These are phyloP conservation scores for Oxycera nigricornis DNA, from an alignment of 2,888 invertebrate species.

Conservation along the genomic window DNA sequence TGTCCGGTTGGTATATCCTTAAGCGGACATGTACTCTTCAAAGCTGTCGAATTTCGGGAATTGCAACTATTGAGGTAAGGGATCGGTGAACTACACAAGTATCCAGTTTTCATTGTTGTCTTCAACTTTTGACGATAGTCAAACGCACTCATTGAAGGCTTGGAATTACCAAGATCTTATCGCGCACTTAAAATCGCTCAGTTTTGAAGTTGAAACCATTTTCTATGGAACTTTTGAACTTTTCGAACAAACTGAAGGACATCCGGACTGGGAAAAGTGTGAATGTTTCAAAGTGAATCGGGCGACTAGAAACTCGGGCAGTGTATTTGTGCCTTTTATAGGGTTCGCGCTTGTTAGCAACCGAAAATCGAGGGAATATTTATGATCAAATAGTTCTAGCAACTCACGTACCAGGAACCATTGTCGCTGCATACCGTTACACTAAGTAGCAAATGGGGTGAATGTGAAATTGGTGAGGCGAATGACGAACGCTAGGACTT, in stretches of 20 bases:
- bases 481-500: background rate
- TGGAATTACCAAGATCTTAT: too few species aligned
- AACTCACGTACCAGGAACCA: slow-evolving; percentile 24
- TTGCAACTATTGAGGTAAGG: slow-evolving; percentile 6
- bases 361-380: background rate
- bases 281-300: background rate
- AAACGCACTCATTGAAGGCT: too few species aligned
- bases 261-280: background rate
- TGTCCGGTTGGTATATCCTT: slow-evolving; percentile 45
- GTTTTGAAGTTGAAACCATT: background rate
- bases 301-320: slow-evolving; percentile 2
- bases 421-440: slow-evolving; percentile 23
- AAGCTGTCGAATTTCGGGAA: background rate
- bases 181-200: too few species aligned
- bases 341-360: slow-evolving; percentile 13
- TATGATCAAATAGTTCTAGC: slow-evolving; percentile 12
- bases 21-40: slow-evolving; percentile 25
- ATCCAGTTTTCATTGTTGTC: slow-evolving; percentile 60
- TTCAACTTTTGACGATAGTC: background rate
- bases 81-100: slow-evolving; percentile 47
- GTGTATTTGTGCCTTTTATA: slow-evolving; percentile 19
- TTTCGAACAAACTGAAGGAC: background rate
- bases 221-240: background rate
- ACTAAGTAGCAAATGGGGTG: background rate
- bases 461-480: background rate